Evolutionary conservation across 2,113 vertebrate genomes (phyloP).

Genomic region (Riparia riparia): DNA sequence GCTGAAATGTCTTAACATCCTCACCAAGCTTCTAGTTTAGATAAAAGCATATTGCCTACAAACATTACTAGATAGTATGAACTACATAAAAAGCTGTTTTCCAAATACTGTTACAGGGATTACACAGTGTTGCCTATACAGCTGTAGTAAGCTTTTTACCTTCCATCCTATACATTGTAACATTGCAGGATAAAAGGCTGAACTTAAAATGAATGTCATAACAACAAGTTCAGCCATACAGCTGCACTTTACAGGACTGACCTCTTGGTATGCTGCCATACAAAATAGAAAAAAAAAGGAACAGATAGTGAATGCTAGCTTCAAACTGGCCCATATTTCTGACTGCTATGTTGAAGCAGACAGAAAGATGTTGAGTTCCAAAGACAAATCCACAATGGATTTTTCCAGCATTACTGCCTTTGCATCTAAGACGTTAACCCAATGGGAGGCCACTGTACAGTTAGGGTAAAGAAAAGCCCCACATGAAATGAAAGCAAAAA

Average conservation of each 20-base stretch:
- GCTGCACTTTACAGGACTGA: constrained; percentile 22
- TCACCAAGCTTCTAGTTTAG: background rate
- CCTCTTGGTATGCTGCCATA: background rate
- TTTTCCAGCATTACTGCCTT: constrained; percentile 33
- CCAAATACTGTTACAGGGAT: background rate
- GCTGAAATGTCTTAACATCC: background rate
- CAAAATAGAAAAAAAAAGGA: background rate
- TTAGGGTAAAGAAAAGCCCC: constrained; percentile 68
- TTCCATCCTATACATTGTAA: background rate
- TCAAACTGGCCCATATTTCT: background rate
- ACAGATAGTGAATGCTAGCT: background rate
- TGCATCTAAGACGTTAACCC: constrained; percentile 46
- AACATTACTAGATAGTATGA: background rate
- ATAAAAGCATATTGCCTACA: background rate
- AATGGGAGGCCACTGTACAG: constrained; percentile 58
- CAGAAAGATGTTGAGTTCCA: background rate
- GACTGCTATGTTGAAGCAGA: background rate
- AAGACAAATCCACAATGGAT: background rate
- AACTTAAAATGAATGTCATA: background rate
- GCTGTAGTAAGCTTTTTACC: background rate
- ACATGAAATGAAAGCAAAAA: constrained; percentile 62
- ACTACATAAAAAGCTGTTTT: constrained; percentile 17
- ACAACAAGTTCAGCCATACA: background rate
- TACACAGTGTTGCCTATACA: background rate
- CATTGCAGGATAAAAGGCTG: constrained; percentile 27